These are phyloP conservation scores for Thalassophryne amazonica DNA, from an alignment of 2,797 vertebrate species.

Conservation along the genomic window DNA sequence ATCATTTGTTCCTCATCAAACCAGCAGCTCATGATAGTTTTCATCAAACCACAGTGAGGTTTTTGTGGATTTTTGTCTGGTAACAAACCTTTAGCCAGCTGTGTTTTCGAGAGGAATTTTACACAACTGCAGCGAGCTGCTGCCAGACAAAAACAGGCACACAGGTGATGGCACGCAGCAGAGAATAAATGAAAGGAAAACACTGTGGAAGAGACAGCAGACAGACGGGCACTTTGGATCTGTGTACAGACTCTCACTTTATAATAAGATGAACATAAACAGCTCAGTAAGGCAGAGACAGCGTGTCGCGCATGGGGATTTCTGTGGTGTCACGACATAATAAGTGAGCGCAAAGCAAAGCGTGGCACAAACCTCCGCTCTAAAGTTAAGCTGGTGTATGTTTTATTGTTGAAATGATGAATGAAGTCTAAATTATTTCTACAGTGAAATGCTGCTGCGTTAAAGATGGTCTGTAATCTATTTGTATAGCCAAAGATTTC, in stretches of 20 bases:
- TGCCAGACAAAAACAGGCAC: background rate
- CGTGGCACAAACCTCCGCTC: too few species aligned
- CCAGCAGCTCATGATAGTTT: too few species aligned
- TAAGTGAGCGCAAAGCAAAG: too few species aligned
- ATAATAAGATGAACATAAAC: constrained; percentile 30
- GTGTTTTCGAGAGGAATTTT: constrained; percentile 1
- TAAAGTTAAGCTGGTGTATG: too few species aligned
- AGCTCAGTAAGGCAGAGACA: constrained; percentile 35
- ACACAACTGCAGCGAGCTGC: background rate
- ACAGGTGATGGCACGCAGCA: constrained; percentile 18
- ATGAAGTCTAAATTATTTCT: too few species aligned
- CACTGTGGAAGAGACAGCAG: constrained; percentile 17
- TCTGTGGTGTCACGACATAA: background rate
- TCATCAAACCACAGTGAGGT: too few species aligned
- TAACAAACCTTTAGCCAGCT: background rate
- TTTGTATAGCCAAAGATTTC: too few species aligned
- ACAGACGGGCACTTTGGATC: constrained; percentile 14
- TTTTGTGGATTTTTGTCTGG: background rate
- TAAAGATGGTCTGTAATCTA: too few species aligned
- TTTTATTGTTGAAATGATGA: too few species aligned
- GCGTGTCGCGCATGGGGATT: background rate
- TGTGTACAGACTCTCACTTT: constrained; percentile 12
- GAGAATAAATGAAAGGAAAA: constrained; percentile 1
- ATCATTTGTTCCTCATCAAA: too few species aligned
- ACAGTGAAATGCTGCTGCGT: too few species aligned